Evolutionary conservation across 2,888 invertebrate genomes (phyloP), one percentile per base, ranked within the genome.

Genomic region (Rugalucina vietnamica): DNA sequence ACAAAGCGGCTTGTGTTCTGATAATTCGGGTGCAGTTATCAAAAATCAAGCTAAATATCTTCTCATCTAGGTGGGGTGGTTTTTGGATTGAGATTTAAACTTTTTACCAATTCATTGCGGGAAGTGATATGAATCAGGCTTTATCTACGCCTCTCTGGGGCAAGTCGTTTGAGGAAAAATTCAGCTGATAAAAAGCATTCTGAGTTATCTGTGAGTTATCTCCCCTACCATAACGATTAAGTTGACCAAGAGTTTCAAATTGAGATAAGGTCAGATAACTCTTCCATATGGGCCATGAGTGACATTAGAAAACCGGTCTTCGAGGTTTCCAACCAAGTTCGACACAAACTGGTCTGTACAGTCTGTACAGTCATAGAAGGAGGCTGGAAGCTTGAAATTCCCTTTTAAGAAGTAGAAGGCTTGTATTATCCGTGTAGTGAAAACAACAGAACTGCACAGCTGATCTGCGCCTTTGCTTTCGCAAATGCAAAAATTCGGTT

Each of bases 1-100:
- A n/a, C n/a, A n/a, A n/a, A n/a, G n/a, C n/a, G n/a, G n/a, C n/a
- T n/a, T n/a, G n/a, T 88, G 86, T 84, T 32, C 37, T 70, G 86
- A 82, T 86, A 84, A 86, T 84, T 86, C 82, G 79, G 80, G 88
- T 86, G 76, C 69, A 75, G 80, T 86, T 88, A 88, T 88, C 88
- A 79, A 57, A 74, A 87, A 85, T 84, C 79, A 76, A 73, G 50
- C 74, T 60, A 34, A 57, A 84, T 88, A 88, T 88, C 88, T 74
- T 50, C 12, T 65, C 50, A 88, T 88, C 86, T 84, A 88, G 88
- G 88, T 82, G 88, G 88, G 88, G 86, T 86, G 84, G 84, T 71
- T 84, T 86, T 85, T 85, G 72, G 65, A 65, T 65, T 34, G 34
- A 29, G 65, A 65, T 65, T 65, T 65, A 18, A 65, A 65, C 65